A percentile compares a stretch with the other conserved stretches of the same genome.
Conservation (phyloP, 2,888 invertebrate genomes). For the Scaptomyza cyrtandrae region DNA sequence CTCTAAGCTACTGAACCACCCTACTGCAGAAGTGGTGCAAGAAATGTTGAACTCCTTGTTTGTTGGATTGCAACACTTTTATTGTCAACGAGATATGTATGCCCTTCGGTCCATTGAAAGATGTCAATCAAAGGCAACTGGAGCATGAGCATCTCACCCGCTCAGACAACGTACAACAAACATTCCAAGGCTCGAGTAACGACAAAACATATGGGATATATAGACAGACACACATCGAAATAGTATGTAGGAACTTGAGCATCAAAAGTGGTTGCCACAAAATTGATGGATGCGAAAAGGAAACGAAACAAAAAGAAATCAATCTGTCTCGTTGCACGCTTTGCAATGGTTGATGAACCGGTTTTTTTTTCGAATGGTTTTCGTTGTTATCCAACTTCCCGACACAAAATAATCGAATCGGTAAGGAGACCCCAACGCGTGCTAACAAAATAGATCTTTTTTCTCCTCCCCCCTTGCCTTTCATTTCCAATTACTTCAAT, state of each 20-base stretch:
- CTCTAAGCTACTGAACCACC: slow-evolving; percentile 5
- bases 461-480: slow-evolving; percentile 15
- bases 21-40: neutral
- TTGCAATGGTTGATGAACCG: slow-evolving; percentile 1
- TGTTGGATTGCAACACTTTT: slow-evolving; percentile 36
- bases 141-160: slow-evolving; percentile 31
- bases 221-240: slow-evolving; percentile 3
- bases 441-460: slow-evolving; percentile 48
- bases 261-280: slow-evolving; percentile 38
- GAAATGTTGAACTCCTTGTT: slow-evolving; percentile 25
- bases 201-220: slow-evolving; percentile 45
- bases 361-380: slow-evolving; percentile 21
- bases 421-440: slow-evolving; percentile 61
- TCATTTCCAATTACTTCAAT: slow-evolving; percentile 1
- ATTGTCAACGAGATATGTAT: slow-evolving; percentile 39
- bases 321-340: slow-evolving; percentile 43
- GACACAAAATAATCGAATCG: slow-evolving; percentile 33
- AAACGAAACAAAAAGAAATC: slow-evolving; percentile 54
- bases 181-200: slow-evolving; percentile 8
- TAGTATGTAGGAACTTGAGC: slow-evolving; percentile 6
- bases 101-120: slow-evolving; percentile 38
- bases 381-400: neutral
- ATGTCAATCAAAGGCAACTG: slow-evolving; percentile 60
- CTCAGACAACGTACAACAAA: slow-evolving; percentile 19
- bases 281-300: slow-evolving; percentile 61